Conservation (phyloP, 1,140 invertebrate species). For the Ephestia elutella region DNA sequence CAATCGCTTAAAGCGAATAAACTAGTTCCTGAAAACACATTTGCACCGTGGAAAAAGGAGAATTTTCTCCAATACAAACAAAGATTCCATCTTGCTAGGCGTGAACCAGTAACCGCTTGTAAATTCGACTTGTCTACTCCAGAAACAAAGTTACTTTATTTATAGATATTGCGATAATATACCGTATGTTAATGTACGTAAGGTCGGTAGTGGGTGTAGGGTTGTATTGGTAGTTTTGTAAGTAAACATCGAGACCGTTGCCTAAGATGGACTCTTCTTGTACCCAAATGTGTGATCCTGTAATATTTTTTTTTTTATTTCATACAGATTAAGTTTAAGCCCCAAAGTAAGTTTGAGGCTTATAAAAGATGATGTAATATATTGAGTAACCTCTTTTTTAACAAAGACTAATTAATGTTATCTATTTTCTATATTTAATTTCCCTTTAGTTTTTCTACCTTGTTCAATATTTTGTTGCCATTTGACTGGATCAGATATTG, state of each 20-base stretch:
- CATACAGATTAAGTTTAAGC: no score
- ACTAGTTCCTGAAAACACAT: slow-evolving; percentile 1
- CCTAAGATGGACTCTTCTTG: neutral
- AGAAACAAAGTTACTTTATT: neutral
- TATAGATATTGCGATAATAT: neutral
- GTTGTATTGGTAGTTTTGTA: neutral
- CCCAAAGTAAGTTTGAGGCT: no score
- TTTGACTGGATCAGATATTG: no score
- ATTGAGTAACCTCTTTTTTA: no score
- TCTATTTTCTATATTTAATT: no score
- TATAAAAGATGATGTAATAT: no score
- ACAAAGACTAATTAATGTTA: no score
- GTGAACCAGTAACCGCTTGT: slow-evolving; percentile 4
- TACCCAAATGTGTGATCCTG: neutral
- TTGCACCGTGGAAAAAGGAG: neutral
- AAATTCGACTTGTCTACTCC: slow-evolving; percentile 1
- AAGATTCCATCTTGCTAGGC: slow-evolving; percentile 3
- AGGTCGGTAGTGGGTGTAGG: neutral
- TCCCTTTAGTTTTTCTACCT: no score
- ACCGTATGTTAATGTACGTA: neutral
- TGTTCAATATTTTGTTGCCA: no score
- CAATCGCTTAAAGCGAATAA: slow-evolving; percentile 1
- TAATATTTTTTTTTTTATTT: neutral
- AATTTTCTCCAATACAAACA: slow-evolving; percentile 5
- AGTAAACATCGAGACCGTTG: neutral